Evolutionary conservation across 2,797 vertebrate species (phyloP).

Genomic region (Heteromormyrus szaboi): DNA sequence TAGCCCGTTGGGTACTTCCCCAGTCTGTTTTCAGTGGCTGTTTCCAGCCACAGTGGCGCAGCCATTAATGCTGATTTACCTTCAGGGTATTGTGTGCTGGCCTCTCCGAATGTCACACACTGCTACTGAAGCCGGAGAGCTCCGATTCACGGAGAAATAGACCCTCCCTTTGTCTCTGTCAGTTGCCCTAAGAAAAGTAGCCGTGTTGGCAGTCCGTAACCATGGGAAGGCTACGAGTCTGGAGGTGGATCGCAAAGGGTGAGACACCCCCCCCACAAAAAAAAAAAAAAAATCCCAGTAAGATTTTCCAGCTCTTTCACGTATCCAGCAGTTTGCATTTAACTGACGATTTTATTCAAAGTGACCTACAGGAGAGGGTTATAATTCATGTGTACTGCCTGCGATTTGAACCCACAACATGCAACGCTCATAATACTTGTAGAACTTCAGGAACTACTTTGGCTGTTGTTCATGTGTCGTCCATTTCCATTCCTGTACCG

Average conservation of each 20-base stretch:
- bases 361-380: neutral
- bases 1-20: neutral
- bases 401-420: neutral
- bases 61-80: constrained; percentile 18
- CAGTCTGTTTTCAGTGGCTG: neutral
- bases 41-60: neutral
- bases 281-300: neutral
- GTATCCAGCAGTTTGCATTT: neutral
- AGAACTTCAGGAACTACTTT: neutral
- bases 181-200: constrained; percentile 25
- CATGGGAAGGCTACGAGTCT: constrained; percentile 23
- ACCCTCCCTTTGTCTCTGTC: constrained; percentile 4
- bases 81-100: constrained; percentile 8
- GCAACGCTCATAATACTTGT: neutral
- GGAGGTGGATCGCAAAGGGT: neutral
- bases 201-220: constrained; percentile 23
- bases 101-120: constrained; percentile 12
- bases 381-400: neutral
- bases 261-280: too few relatives aligned
- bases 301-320: neutral
- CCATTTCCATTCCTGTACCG: neutral
- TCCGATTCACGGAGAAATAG: neutral
- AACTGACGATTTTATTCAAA: neutral
- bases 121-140: constrained; percentile 9
- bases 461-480: neutral